Base-by-base conservation (phyloP, 1,140 invertebrate genomes). In the Mactra quadrangularis region DNA sequence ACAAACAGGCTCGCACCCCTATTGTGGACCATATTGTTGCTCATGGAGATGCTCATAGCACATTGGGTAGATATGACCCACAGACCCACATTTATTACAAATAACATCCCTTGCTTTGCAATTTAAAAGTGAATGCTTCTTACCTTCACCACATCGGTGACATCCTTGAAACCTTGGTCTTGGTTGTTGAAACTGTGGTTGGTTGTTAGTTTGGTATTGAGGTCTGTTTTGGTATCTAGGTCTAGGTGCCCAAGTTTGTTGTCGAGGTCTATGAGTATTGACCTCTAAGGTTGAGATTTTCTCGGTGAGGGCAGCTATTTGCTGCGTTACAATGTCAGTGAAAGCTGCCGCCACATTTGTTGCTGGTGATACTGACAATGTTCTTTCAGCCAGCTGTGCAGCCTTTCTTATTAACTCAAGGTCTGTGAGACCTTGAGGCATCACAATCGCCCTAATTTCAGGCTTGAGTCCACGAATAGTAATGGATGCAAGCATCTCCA, bases 1-100 rank as follows among this genome's bases (percentile, higher is more conserved):
- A 68, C 35, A 68, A 35, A 75, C 71, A 83, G 81, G 60, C 81
- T 70, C 82, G 82, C 17, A n/a, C 60, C 74, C 82, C 82, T 84
- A 84, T n/a, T 84, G 66, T 22, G 19, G n/a, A n/a, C n/a, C n/a
- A n/a, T n/a, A n/a, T n/a, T n/a, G 13, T 19, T 75, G 22, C 9
- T 45, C 35, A 35, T 45, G 31, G 1, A 45, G 1, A 19, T 33
- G 13, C 25, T 45, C 25, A 7, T 1, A 11, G 25, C 62, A 66
- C 3, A 1, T 41, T 11, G 9, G 62, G 22, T 66, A 66, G 1
- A 66, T 7, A 66, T 66, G 62, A 47, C 62, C 62, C 11, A 22
- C 7, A 22, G 38, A 41, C 38, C 38, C 38, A 35, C 62, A 66
- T 29, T 45, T 22, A 45, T 66, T 66, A 66, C 62, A 66, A 1